Evolutionary conservation across 92 coral and sea anemone genomes (phyloP), one percentile per base, ranked within the genome.

Genomic region (Zoanthus solanderi): DNA sequence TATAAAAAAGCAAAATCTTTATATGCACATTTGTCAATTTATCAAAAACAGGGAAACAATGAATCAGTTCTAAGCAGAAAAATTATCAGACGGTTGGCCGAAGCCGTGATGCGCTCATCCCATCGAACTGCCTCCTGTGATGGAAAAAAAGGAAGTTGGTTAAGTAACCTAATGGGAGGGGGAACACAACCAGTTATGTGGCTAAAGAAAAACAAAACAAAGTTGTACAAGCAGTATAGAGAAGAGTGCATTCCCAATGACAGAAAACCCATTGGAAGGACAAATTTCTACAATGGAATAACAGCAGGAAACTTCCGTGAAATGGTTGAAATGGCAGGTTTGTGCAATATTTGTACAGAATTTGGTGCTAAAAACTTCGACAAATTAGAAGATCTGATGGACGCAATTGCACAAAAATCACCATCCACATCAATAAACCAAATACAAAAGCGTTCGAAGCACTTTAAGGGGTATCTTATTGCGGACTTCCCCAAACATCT

Each of bases 161-260:
- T 83, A 0, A 82, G 83, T 44, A 84, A 71, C 10, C 54, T 4
- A 4, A 74, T 89, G 79, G 92, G 92, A n/a, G 92, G 85, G 17
- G 89, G 89, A 0, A 66, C 84, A 84, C 80, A 89, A 32, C 85
- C 81, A 11, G 89, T 89, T 12, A 79, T 84, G 50, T 86, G 87
- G 79, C 85, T 15, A 89, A 84, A 76, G 23, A 81, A 77, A 7
- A 71, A 84, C 57, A 76, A 83, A 32, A 78, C 47, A 66, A 66
- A 48, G 52, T 58, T 84, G 37, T 89, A 76, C 46, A 29, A 54
- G 7, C 79, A 78, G 89, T 89, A 89, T 9, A 8, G 34, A 8
- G 32, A 68, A 11, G 87, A 77, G 71, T 83, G 88, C 34, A 34
- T 9, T 2, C 66, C 78, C 48, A 57, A 63, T 58, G 81, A 65